Conservation (phyloP, 2,113 vertebrate genomes). For the Etheostoma cragini region DNA sequence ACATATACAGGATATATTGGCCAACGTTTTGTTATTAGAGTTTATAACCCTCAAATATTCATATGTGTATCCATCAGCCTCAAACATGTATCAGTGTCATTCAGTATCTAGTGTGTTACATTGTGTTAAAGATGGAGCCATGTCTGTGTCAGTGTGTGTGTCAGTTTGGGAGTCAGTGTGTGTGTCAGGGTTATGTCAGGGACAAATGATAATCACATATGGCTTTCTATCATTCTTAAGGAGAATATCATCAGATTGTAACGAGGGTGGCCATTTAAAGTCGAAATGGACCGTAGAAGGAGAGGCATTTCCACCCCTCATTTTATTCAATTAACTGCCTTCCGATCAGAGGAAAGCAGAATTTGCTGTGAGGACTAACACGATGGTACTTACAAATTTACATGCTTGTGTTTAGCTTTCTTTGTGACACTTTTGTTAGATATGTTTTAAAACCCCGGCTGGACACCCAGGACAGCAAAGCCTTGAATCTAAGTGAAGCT, state of each 20-base stretch:
- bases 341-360: neutral
- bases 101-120: neutral
- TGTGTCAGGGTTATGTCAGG: constrained; percentile 21
- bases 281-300: neutral
- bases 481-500: constrained; percentile 32
- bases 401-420: neutral
- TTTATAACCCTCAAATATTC: neutral
- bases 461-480: neutral
- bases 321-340: neutral
- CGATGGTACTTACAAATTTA: neutral
- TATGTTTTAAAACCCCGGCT: neutral
- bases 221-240: neutral
- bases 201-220: constrained; percentile 19
- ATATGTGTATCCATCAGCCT: neutral
- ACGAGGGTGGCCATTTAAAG: neutral
- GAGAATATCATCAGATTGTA: neutral
- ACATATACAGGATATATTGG: neutral
- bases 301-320: neutral
- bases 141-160: constrained; percentile 34
- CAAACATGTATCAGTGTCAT: neutral
- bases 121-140: neutral
- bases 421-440: constrained; percentile 5
- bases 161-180: constrained; percentile 28
- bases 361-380: neutral
- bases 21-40: neutral